Evolutionary conservation across 1,140 invertebrate genomes (phyloP).

Genomic region (Trichomalopsis sarcophagae): DNA sequence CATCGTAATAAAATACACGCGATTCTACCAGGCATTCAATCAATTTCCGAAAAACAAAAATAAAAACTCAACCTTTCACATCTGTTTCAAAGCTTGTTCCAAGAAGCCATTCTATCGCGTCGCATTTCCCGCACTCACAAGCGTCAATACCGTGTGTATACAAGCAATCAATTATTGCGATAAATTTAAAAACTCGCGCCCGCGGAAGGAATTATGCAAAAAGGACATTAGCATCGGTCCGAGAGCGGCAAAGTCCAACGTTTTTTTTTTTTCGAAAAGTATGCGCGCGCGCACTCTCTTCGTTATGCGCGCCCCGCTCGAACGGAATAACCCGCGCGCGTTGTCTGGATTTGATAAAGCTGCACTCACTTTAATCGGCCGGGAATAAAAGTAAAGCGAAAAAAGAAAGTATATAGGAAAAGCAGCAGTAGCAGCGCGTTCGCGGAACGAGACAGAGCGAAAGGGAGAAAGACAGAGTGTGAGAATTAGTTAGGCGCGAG

Average conservation of each 20-base stretch:
- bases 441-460: constrained; percentile 13
- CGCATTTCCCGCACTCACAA: background rate
- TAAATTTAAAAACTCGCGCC: background rate
- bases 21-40: too few species aligned
- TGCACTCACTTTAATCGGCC: constrained; percentile 69
- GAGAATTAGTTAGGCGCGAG: constrained; percentile 28
- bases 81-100: background rate
- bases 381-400: constrained; percentile 61
- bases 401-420: constrained; percentile 55
- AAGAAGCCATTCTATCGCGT: background rate
- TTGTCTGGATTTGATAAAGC: constrained; percentile 46
- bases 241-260: background rate
- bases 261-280: constrained; percentile 33
- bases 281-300: constrained; percentile 7
- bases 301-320: constrained; percentile 19
- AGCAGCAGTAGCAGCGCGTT: background rate
- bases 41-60: too few species aligned
- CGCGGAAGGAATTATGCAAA: constrained; percentile 16
- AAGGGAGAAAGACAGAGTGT: background rate
- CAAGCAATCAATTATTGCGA: constrained; percentile 15
- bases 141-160: background rate
- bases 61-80: background rate
- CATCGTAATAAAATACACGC: too few species aligned
- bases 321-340: constrained; percentile 23
- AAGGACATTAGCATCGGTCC: constrained; percentile 17